Evolutionary conservation across 2,797 vertebrate genomes (phyloP).

Genomic region (Periophthalmus magnuspinnatus): DNA sequence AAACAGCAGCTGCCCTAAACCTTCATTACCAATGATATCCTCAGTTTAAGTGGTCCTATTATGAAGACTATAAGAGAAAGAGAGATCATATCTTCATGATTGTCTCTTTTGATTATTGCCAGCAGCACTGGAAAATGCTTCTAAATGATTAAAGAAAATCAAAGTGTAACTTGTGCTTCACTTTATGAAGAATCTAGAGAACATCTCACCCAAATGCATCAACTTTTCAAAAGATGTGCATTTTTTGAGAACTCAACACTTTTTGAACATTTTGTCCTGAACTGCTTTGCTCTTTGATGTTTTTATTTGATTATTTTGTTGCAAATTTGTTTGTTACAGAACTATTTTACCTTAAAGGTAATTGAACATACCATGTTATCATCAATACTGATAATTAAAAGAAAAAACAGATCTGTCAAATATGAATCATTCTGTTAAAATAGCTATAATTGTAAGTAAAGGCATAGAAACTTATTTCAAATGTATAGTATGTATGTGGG

Average conservation of each 20-base stretch:
- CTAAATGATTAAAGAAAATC: conserved; percentile 20
- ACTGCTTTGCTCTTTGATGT: no score
- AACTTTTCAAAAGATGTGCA: not conserved
- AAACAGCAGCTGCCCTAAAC: conserved; percentile 55
- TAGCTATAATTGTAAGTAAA: no score
- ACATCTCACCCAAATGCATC: conserved; percentile 3
- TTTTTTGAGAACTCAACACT: no score
- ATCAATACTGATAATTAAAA: not conserved
- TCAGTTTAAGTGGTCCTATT: conserved; percentile 37
- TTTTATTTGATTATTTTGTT: not conserved
- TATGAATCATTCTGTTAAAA: no score
- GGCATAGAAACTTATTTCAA: no score
- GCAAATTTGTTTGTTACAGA: not conserved
- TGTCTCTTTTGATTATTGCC: conserved; percentile 6
- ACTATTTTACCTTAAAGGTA: not conserved
- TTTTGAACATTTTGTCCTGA: no score
- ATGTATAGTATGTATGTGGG: no score
- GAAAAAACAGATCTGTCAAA: not conserved
- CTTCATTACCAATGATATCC: conserved; percentile 39
- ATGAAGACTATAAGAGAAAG: conserved; percentile 25
- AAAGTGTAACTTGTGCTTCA: not conserved
- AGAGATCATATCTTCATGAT: not conserved
- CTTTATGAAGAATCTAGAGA: conserved; percentile 36
- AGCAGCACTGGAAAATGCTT: not conserved
- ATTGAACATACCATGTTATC: not conserved